Evolutionary conservation across 2,113 vertebrate genomes (phyloP), one percentile per base, ranked within the genome.

Genomic region (Phalacrocorax carbo): DNA sequence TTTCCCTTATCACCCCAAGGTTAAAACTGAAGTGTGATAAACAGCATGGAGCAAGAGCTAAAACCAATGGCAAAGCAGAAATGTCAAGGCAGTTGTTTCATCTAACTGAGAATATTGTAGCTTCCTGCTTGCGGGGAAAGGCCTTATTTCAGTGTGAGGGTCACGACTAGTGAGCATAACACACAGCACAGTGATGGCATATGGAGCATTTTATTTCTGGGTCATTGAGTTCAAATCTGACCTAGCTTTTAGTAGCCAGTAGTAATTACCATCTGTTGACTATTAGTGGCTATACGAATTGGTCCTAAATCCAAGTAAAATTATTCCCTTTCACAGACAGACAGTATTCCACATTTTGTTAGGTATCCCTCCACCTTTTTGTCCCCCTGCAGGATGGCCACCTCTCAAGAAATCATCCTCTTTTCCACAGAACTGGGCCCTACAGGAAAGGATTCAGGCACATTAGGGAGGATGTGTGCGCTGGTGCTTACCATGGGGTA

Each of bases 261-360:
- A 93, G 76, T 86, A 90, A 96, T 92, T 82, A 86, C 95, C 92
- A 91, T 96, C 94, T 96, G 90, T 85, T 93, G 89, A 84, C 91
- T 93, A 95, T 95, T 86, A 96, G 68, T 57, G 42, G 48, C 55
- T 92, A 48, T 49, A 36, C 49, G 42, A 93, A 92, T 86, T 36
- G 48, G 46, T 81, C 12, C 14, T 83, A 84, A 90, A 81, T 49
- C 26, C 38, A n/a, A 71, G 55, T 29, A 78, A 93, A 92, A 71
- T n/a, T 36, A 68, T 77, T 92, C 38, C 9, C 21, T 86, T 90
- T 88, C 49, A 78, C 38, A 60, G 11, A 64, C 3, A 54, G 19
- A 61, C 21, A 44, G 25, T 22, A 71, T 71, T 57, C 10, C 6
- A 84, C 38, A 51, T 44, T 79, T 77, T 78, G 9, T 61, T 62